Conservation (phyloP, 2,888 invertebrate species). For the Tineola bisselliella region DNA sequence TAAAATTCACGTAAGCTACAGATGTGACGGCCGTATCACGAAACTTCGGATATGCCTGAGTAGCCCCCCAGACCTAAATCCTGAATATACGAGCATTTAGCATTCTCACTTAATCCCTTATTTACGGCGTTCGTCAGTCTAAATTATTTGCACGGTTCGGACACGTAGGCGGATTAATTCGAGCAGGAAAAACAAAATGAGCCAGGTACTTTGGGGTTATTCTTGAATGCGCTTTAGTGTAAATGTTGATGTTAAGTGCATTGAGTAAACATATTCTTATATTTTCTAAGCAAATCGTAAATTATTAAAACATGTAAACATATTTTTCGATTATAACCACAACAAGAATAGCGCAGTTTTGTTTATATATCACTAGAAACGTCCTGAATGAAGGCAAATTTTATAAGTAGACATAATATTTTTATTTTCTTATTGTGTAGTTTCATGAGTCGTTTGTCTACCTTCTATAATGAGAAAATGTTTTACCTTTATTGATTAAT, state of each 20-base stretch:
- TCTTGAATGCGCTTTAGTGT: neutral
- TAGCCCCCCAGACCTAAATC: conserved; percentile 29
- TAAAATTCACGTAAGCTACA: no score
- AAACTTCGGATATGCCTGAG: no score
- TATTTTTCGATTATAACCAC: neutral
- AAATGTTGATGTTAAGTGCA: no score
- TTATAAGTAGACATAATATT: neutral
- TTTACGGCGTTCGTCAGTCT: conserved; percentile 46
- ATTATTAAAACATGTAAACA: no score
- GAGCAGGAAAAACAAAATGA: conserved; percentile 13
- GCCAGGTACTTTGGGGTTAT: neutral
- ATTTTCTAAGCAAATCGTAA: no score
- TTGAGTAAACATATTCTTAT: no score
- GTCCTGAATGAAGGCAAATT: neutral
- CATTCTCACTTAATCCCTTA: conserved; percentile 44
- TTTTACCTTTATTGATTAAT: neutral
- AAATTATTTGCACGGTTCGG: conserved; percentile 49
- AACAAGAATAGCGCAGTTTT: neutral
- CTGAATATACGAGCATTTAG: conserved; percentile 52
- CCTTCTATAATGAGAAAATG: neutral
- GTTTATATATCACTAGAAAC: neutral
- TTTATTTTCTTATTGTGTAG: neutral
- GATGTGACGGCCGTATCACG: no score
- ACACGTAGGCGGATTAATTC: conserved; percentile 51
- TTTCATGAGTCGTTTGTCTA: neutral